phyloP scores from a whole-genome alignment of 2,113 vertebrate genomes.

The Centropus unirufus region DNA sequence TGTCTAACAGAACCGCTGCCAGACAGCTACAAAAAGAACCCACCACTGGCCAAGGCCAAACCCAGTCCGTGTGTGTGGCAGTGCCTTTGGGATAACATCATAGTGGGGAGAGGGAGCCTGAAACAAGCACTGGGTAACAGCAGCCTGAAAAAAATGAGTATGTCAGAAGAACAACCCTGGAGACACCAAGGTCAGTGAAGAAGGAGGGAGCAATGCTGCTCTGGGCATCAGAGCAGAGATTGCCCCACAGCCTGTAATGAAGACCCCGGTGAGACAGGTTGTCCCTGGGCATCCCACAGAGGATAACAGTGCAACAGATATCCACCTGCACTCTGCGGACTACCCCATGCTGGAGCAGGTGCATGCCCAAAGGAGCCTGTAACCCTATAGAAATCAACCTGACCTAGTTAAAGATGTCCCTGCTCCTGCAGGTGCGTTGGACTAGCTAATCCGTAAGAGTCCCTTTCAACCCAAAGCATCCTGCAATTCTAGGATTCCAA shows the following conservation, averaged over 20 bases:
- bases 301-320: rapidly evolving
- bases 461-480: no score
- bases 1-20: not conserved
- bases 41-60: not conserved
- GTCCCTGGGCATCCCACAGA: not conserved
- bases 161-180: not conserved
- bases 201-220: not conserved
- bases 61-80: not conserved
- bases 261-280: not conserved
- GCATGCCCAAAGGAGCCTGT: no score
- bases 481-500: no score
- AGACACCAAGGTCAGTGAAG: not conserved
- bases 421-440: no score
- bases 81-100: no score
- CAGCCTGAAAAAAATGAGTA: not conserved
- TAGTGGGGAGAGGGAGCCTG: no score
- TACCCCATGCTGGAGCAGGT: no score
- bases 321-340: no score
- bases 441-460: no score
- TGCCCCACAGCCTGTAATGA: not conserved
- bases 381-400: no score
- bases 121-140: not conserved
- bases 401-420: no score
- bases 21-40: not conserved
- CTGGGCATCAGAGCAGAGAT: not conserved